Base-by-base conservation (phyloP, 1,140 invertebrate species). In the Drosophila mayri region DNA sequence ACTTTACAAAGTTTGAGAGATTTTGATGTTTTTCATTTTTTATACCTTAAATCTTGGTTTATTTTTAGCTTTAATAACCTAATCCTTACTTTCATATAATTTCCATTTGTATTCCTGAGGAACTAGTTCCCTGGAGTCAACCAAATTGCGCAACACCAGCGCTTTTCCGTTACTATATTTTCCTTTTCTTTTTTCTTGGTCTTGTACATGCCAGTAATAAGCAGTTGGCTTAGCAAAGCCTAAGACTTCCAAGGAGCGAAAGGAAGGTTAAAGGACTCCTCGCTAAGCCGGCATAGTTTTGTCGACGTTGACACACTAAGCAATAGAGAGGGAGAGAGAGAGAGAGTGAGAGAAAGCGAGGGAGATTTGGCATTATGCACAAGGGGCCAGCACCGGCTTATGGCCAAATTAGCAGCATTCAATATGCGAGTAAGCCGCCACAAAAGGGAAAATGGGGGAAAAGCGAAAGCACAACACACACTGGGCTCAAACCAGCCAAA, bases 331-430 rank as follows among this genome's bases (percentile, higher is more conserved):
- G 9, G 28, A 49, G 47, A 50, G 49, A 32, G 18, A 4, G 40
- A 28, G 46, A 30, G n/a, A n/a, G n/a, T n/a, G n/a, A n/a, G n/a
- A n/a, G n/a, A n/a, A 30, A 49, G 47, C 32, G 49, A 50, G 30
- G 1, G 40, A 86, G 68, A 78, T 75, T 85, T 75, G 61, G 73
- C 61, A 73, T 84, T 79, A 80, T 83, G 65, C 76, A 72, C 76
- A 58, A 75, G 64, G 32, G 43, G 20, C 43, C 41, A 20, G 68
- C 72, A 79, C 66, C 70, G 84, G 84, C 76, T 88, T 87, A 82
- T 65, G 83, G 66, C 79, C 79, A 83, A 88, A 86, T 88, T 90
- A 87, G 84, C 76, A 85, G 85, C 84, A 86, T 88, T 88, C 84
- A 90, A 80, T 90, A 87, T 84, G 75, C 65, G 43, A 46, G 61